These are phyloP conservation scores for Pipistrellus pygmaeus DNA, from an alignment of 2,797 vertebrate genomes.

Conservation along the genomic window DNA sequence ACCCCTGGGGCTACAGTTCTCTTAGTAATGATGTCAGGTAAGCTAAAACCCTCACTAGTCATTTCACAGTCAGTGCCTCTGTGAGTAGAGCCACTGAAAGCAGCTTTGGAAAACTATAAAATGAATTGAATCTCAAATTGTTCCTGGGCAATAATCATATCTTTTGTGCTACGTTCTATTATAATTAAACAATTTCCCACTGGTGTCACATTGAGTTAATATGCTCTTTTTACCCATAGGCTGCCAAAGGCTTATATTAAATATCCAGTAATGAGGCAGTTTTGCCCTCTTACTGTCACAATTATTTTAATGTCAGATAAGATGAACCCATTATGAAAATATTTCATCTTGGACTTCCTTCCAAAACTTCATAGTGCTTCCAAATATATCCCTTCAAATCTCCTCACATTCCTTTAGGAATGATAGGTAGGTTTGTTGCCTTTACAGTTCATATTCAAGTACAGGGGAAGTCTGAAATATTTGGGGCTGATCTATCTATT, in stretches of 20 bases:
- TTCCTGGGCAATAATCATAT: conserved; percentile 67
- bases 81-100: conserved; percentile 36
- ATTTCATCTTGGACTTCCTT: conserved; percentile 34
- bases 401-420: conserved; percentile 5
- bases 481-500: not conserved
- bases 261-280: conserved; percentile 80
- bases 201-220: conserved; percentile 74
- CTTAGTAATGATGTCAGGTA: conserved; percentile 14
- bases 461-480: not conserved
- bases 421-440: not conserved
- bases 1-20: not conserved
- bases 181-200: conserved; percentile 80
- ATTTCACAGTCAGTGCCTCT: not conserved
- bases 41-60: conserved; percentile 38
- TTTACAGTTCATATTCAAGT: not conserved
- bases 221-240: conserved; percentile 78
- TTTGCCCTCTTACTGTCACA: conserved; percentile 80
- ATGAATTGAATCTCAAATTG: conserved; percentile 48
- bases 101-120: conserved; percentile 60
- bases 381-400: not conserved
- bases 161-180: conserved; percentile 66
- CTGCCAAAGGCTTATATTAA: conserved; percentile 78
- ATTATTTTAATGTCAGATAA: conserved; percentile 82
- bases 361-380: conserved; percentile 35
- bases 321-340: conserved; percentile 71